Evolutionary conservation across 2,113 vertebrate genomes (phyloP).

Genomic region (Chlorodrepanis virens): DNA sequence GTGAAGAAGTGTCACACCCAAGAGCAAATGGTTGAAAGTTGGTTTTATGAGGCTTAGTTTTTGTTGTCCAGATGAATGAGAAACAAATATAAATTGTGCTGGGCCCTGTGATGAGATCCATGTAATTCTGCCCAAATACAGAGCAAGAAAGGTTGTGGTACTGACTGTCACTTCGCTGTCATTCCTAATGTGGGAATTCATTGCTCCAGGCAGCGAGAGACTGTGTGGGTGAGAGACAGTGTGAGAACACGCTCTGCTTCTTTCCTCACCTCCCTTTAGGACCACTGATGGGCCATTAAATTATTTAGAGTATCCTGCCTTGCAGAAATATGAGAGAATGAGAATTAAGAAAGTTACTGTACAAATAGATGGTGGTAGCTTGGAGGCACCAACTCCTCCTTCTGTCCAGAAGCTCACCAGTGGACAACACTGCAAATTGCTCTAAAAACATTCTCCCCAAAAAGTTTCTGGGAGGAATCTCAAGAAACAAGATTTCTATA

Average conservation of each 20-base stretch:
- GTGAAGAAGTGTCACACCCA: neutral
- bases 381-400: neutral
- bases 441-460: neutral
- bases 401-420: neutral
- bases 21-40: neutral
- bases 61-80: neutral
- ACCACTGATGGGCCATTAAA: neutral
- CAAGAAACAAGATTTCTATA: neutral
- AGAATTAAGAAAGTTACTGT: neutral
- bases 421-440: neutral
- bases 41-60: neutral
- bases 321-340: neutral
- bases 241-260: neutral
- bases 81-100: neutral
- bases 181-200: neutral
- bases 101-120: neutral
- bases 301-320: neutral
- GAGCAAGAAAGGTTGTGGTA: neutral
- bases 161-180: neutral
- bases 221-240: neutral
- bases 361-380: too few species aligned
- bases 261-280: neutral
- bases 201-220: neutral
- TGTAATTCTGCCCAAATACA: neutral
- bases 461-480: neutral